These are phyloP conservation scores for Hippopotamyrus pictus DNA, from an alignment of 2,797 vertebrate species.

Conservation along the genomic window DNA sequence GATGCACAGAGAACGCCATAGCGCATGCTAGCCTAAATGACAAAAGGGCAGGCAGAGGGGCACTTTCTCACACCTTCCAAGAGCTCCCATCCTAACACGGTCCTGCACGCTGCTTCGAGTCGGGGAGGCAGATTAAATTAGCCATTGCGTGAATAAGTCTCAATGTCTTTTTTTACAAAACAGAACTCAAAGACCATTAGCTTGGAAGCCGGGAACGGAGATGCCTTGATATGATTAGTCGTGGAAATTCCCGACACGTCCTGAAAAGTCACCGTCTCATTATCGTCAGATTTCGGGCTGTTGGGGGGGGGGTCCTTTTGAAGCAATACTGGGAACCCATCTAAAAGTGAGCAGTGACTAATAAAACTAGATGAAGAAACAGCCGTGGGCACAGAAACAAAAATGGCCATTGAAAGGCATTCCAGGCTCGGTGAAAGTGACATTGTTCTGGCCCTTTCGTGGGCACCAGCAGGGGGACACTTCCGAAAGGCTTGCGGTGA, in stretches of 20 bases:
- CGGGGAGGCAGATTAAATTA: conserved; percentile 71
- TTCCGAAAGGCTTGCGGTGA: conserved; percentile 52
- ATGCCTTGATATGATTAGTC: conserved; percentile 75
- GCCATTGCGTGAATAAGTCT: conserved; percentile 69
- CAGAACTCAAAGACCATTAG: conserved; percentile 64
- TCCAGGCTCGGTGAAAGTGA: conserved; percentile 62
- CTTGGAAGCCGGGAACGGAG: conserved; percentile 56
- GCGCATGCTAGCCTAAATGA: neutral
- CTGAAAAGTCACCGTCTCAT: conserved; percentile 30
- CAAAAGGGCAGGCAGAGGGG: conserved; percentile 25
- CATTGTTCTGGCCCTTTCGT: conserved; percentile 74
- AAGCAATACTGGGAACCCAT: conserved; percentile 53
- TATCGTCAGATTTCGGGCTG: conserved; percentile 13
- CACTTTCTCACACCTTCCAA: conserved; percentile 36
- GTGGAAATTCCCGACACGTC: conserved; percentile 70
- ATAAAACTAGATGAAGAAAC: conserved; percentile 65
- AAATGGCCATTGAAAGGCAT: conserved; percentile 55
- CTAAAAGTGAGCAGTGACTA: conserved; percentile 55
- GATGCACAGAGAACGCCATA: neutral
- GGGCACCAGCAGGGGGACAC: conserved; percentile 66
- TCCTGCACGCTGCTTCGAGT: conserved; percentile 50
- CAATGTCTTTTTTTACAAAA: conserved; percentile 68
- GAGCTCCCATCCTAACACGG: conserved; percentile 33
- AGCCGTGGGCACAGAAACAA: conserved; percentile 57
- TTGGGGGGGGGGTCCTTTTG: conserved; percentile 20